Evolutionary conservation across 1,140 invertebrate genomes (phyloP), one percentile per base, ranked within the genome.

Genomic region (Drosophila bocqueti): DNA sequence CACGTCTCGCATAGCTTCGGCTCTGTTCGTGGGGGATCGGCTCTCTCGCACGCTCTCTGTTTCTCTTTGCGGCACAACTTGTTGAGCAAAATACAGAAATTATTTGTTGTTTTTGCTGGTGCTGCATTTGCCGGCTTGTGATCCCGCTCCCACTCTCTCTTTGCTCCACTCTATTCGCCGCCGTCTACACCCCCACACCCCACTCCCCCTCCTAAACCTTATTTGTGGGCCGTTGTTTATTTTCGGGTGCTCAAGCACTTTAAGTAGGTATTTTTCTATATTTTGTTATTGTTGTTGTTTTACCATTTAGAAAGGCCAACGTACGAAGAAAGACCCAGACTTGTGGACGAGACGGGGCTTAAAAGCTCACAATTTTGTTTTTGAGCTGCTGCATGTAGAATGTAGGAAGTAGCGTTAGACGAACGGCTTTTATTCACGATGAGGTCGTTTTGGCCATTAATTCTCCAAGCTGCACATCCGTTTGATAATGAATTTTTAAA

Each of bases 371-470:
- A 15, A 40, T 69, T n/a, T 63, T 43, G 21, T 42, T 49, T 21
- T 31, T 31, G 57, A 47, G 50, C 49, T 55, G 62, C 74, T 55
- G 62, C 74, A 76, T 34, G 47, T 57, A 66, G 49, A 60, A 60
- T 67, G 45, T 72, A 65, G 76, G 76, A 79, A 79, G 58, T 69
- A 78, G 31, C 52, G 50, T 64, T 69, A 57, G 34, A 43, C 45
- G 65, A 64, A 71, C 76, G 60, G 75, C 79, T 78, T 72, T 78
- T 78, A 72, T 55, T 45, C 59, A 29, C 46, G 31, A 26, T 26
- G 60, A 79, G 76, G 76, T 79, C 76, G 67, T 72, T 72, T 74
- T 65, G 54, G 42, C 66, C 55, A 79, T 63, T 47, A 72, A 47
- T 59, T 24, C 36, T 36, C 49, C 34, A 49, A 40, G 42, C 24